These are phyloP conservation scores for Agrochola circellaris DNA, from an alignment of 2,888 invertebrate genomes.

Conservation along the genomic window DNA sequence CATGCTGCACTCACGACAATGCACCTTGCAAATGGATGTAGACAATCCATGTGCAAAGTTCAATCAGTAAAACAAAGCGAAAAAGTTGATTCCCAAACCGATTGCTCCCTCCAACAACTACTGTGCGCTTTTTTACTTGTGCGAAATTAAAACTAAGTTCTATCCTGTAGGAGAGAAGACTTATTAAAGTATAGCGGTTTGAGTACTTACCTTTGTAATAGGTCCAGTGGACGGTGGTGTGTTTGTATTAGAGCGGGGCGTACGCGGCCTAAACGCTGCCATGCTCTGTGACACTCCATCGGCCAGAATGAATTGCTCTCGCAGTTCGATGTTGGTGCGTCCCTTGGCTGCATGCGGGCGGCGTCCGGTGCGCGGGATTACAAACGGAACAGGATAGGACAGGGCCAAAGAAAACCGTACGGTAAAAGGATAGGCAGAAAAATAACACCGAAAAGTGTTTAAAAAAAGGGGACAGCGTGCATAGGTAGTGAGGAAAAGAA, in stretches of 20 bases:
- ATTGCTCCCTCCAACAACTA: slow-evolving; percentile 89
- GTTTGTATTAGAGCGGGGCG: slow-evolving; percentile 94
- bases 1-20: slow-evolving; percentile 88
- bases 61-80: slow-evolving; percentile 81
- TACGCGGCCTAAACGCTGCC: slow-evolving; percentile 99
- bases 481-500: slow-evolving; percentile 87
- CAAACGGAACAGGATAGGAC: slow-evolving; percentile 78
- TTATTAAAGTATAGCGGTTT: slow-evolving; percentile 73
- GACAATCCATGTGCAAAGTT: slow-evolving; percentile 86
- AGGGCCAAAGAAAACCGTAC: slow-evolving; percentile 85
- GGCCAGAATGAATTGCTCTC: slow-evolving; percentile 99
- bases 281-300: slow-evolving; percentile 99
- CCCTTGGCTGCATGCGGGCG: slow-evolving; percentile 97
- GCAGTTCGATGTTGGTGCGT: slow-evolving; percentile 99
- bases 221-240: slow-evolving; percentile 95
- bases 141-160: slow-evolving; percentile 83
- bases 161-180: slow-evolving; percentile 83
- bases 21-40: slow-evolving; percentile 87
- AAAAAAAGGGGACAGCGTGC: slow-evolving; percentile 87
- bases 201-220: slow-evolving; percentile 96
- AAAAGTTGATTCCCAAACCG: slow-evolving; percentile 86
- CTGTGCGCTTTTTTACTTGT: slow-evolving; percentile 88
- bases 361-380: slow-evolving; percentile 88
- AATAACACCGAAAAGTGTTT: slow-evolving; percentile 86
- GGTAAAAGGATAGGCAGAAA: slow-evolving; percentile 83